These are phyloP conservation scores for Thera britannica DNA, from an alignment of 2,888 invertebrate species.

Conservation along the genomic window DNA sequence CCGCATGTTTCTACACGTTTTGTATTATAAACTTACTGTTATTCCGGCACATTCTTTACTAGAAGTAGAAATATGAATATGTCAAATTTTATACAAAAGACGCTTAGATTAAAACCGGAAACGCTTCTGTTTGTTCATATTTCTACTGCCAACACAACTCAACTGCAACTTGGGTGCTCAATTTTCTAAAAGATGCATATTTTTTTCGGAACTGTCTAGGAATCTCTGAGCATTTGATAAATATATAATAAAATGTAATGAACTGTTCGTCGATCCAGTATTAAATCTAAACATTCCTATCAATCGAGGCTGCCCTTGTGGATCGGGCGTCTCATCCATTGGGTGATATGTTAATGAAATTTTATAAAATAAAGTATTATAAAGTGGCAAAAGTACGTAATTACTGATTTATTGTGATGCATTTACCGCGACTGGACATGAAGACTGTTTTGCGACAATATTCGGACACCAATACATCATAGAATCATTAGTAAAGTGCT, in stretches of 20 bases:
- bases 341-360: constrained; percentile 80
- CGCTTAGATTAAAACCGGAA: constrained; percentile 23
- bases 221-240: constrained; percentile 39
- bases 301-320: constrained; percentile 72
- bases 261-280: constrained; percentile 59
- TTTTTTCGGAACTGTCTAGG: constrained; percentile 38
- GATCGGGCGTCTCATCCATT: constrained; percentile 61
- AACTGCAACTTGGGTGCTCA: constrained; percentile 40
- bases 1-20: constrained; percentile 46
- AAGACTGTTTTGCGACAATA: constrained; percentile 77
- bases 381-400: constrained; percentile 70
- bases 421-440: constrained; percentile 70
- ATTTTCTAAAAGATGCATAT: constrained; percentile 37
- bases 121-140: constrained; percentile 28
- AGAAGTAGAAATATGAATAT: constrained; percentile 36
- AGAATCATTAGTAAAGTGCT: constrained; percentile 29
- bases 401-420: constrained; percentile 58
- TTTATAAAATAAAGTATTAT: constrained; percentile 68
- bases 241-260: constrained; percentile 21
- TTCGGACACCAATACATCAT: constrained; percentile 40
- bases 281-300: constrained; percentile 80
- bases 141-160: constrained; percentile 31
- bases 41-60: constrained; percentile 23
- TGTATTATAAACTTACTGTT: constrained; percentile 49
- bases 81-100: constrained; percentile 23